Percentiles rank a stretch among this genome's conserved stretches.
phyloP scores from a whole-genome alignment of 1,140 invertebrate species.

The Drosophila kepulauana region DNA sequence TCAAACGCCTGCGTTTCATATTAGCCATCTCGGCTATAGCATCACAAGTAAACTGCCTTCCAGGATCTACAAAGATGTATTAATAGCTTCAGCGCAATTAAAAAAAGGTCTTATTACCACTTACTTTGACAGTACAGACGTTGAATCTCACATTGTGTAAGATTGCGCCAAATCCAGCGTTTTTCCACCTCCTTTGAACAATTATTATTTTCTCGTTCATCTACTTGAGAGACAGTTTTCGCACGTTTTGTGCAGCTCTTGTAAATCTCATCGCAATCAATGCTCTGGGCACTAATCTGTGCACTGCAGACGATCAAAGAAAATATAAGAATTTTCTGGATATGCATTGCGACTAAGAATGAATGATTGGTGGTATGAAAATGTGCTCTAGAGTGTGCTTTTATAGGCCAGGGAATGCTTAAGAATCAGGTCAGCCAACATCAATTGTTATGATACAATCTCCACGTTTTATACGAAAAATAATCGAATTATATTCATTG shows the following conservation, averaged over 20 bases:
- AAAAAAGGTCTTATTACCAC: not conserved
- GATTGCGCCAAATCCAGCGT: constrained; percentile 13
- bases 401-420: constrained; percentile 14
- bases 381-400: not conserved
- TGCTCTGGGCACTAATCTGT: constrained; percentile 16
- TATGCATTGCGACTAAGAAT: constrained; percentile 40
- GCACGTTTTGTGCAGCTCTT: constrained; percentile 33
- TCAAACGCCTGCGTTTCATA: constrained; percentile 6
- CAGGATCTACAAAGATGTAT: constrained; percentile 15
- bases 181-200: constrained; percentile 15
- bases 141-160: constrained; percentile 24
- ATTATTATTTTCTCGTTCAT: constrained; percentile 31
- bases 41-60: not conserved
- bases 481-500: not conserved
- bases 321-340: constrained; percentile 17
- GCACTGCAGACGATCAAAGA: constrained; percentile 35
- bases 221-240: not conserved
- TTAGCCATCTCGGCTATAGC: constrained; percentile 7
- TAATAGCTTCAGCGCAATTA: no score
- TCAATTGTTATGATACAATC: constrained; percentile 10
- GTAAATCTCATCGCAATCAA: constrained; percentile 36
- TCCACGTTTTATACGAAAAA: not conserved
- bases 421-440: not conserved
- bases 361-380: constrained; percentile 3
- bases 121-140: constrained; percentile 33